Evolutionary conservation across 2,888 invertebrate species (phyloP).

Genomic region (Cataglyphis cursor): DNA sequence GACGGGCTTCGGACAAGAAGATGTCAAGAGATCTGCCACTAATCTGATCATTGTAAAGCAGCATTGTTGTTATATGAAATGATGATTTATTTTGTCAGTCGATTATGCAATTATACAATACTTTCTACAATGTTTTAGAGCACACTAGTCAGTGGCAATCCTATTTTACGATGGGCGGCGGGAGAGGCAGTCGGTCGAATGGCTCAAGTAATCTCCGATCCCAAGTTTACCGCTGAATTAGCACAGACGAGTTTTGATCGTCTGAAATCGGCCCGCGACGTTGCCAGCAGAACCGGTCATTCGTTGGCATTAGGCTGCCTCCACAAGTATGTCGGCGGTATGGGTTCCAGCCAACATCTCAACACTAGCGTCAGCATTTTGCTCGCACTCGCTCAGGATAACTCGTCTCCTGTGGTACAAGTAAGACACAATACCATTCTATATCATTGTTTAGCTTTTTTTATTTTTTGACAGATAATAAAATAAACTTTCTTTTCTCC

Average conservation of each 20-base stretch:
- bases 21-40: conserved; percentile 94
- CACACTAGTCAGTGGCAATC: conserved; percentile 92
- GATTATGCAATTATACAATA: not conserved
- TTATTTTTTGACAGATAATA: not conserved
- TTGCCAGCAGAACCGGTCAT: conserved; percentile 94
- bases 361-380: conserved; percentile 98
- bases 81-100: not conserved
- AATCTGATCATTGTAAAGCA: conserved; percentile 91
- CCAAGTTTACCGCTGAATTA: conserved; percentile 95
- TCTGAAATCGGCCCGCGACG: conserved; percentile 95
- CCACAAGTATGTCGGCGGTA: conserved; percentile 97
- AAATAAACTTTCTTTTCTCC: conserved; percentile 55
- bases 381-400: conserved; percentile 97
- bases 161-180: conserved; percentile 96
- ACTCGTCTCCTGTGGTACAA: conserved; percentile 97
- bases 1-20: conserved; percentile 94
- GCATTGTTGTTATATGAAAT: not conserved
- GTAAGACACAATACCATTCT: conserved; percentile 85
- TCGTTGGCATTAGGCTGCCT: conserved; percentile 98
- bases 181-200: conserved; percentile 98
- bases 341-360: conserved; percentile 97
- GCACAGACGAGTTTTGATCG: conserved; percentile 96
- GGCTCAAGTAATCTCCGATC: conserved; percentile 95
- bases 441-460: not conserved
- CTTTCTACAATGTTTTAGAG: conserved; percentile 86